These are phyloP conservation scores for Trochalopteron elliotii DNA, from an alignment of 2,113 vertebrate genomes.

Conservation along the genomic window DNA sequence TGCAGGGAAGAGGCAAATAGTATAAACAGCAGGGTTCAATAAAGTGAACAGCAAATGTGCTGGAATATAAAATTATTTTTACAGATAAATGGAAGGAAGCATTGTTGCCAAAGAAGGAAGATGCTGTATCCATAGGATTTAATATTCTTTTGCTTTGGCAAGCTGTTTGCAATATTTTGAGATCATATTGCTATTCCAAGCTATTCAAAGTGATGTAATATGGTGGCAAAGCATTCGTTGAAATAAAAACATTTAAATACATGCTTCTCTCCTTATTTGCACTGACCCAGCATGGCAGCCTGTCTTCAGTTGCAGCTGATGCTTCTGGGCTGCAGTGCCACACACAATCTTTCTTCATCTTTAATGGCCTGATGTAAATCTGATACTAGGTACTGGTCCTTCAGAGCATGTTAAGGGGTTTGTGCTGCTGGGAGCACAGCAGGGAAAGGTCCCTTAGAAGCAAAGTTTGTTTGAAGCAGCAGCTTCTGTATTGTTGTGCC, in stretches of 20 bases:
- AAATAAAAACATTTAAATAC: slow-evolving; percentile 78
- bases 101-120: slow-evolving; percentile 70
- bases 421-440: not conserved
- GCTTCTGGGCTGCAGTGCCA: not conserved
- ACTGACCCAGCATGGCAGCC: not conserved
- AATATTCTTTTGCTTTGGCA: slow-evolving; percentile 77
- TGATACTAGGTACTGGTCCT: not conserved
- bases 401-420: not conserved
- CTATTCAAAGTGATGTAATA: slow-evolving; percentile 77
- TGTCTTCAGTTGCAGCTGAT: not conserved
- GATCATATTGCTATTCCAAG: slow-evolving; percentile 73
- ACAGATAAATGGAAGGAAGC: slow-evolving; percentile 59
- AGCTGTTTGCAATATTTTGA: slow-evolving; percentile 77
- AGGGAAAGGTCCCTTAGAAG: not conserved
- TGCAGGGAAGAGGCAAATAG: not conserved
- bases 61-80: slow-evolving; percentile 66
- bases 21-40: not conserved
- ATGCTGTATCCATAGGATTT: slow-evolving; percentile 66
- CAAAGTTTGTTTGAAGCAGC: not conserved
- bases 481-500: not conserved
- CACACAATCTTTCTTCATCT: not conserved
- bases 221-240: slow-evolving; percentile 73
- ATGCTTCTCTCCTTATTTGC: not conserved
- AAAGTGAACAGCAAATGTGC: slow-evolving; percentile 44
- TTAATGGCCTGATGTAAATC: not conserved